Conservation (phyloP, 2,888 invertebrate species). For the Plemyria rubiginata region DNA sequence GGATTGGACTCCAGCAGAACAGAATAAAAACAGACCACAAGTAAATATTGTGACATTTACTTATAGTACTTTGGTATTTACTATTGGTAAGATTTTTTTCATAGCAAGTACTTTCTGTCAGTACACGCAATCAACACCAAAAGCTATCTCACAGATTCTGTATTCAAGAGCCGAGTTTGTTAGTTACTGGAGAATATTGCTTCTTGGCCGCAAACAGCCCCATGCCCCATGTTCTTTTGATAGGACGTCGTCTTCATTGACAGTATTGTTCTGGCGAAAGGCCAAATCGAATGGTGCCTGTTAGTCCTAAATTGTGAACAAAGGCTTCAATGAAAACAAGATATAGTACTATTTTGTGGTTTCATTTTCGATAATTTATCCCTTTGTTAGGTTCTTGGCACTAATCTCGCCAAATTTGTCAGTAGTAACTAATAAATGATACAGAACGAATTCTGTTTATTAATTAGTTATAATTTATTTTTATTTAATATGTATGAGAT, state of each 20-base stretch:
- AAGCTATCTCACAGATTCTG: slow-evolving; percentile 54
- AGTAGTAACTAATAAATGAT: too few species aligned
- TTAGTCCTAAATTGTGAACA: slow-evolving; percentile 8
- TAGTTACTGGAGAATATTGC: slow-evolving; percentile 72
- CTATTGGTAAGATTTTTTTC: too few species aligned
- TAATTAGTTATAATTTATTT: too few species aligned
- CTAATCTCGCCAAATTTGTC: not conserved
- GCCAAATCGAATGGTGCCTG: slow-evolving; percentile 21
- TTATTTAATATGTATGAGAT: too few species aligned
- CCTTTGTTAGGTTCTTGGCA: not conserved
- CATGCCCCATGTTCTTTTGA: slow-evolving; percentile 47
- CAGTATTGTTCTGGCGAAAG: slow-evolving; percentile 27
- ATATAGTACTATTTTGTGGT: slow-evolving; percentile 29
- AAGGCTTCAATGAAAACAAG: slow-evolving; percentile 22
- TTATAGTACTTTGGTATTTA: too few species aligned
- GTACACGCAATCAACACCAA: slow-evolving; percentile 46
- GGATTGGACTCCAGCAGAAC: too few species aligned
- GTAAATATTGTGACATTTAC: too few species aligned
- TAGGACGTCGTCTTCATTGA: slow-evolving; percentile 38
- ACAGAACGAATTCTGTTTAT: too few species aligned
- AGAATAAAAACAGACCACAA: too few species aligned
- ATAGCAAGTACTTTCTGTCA: slow-evolving; percentile 34
- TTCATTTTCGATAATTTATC: not conserved
- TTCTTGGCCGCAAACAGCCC: slow-evolving; percentile 63
- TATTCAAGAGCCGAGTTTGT: slow-evolving; percentile 70